Percentiles rank a stretch among this genome's conserved stretches.
Conservation (phyloP, 35 echinoderm and acorn worm genomes). For the Ophiothrix spiculata region DNA sequence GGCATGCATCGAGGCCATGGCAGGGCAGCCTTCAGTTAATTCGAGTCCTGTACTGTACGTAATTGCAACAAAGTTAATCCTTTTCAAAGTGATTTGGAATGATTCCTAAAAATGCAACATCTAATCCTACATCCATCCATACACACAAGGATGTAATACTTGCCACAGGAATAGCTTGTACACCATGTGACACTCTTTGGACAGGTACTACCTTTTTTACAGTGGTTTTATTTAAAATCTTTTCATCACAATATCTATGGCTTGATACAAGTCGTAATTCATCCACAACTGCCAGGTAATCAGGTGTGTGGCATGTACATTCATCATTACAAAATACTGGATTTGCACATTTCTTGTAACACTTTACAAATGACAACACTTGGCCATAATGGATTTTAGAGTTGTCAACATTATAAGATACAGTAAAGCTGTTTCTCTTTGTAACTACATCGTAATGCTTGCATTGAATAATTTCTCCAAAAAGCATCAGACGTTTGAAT, state of each 20-base stretch:
- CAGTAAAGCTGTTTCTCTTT: background rate
- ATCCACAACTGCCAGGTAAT: background rate
- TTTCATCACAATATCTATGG: background rate
- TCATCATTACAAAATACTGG: background rate
- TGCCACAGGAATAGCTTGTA: background rate
- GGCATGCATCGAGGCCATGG: too few relatives aligned
- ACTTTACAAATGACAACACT: background rate
- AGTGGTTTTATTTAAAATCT: background rate
- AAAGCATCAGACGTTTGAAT: background rate
- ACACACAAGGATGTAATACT: background rate
- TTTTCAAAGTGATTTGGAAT: background rate
- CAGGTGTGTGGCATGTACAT: background rate
- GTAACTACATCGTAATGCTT: background rate
- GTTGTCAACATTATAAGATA: background rate
- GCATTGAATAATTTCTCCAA: background rate
- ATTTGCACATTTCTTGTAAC: background rate
- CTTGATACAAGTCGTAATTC: background rate
- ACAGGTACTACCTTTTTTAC: background rate
- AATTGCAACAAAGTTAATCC: background rate
- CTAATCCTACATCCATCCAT: conserved; percentile 9
- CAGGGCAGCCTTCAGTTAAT: too few relatives aligned
- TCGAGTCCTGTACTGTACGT: too few relatives aligned
- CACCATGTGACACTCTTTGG: background rate
- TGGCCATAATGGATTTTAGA: background rate
- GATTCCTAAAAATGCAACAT: conserved; percentile 21